A percentile compares a stretch with the other conserved stretches of the same genome.
Evolutionary conservation across 2,888 invertebrate species (phyloP).

Genomic region (Crioceris asparagi): DNA sequence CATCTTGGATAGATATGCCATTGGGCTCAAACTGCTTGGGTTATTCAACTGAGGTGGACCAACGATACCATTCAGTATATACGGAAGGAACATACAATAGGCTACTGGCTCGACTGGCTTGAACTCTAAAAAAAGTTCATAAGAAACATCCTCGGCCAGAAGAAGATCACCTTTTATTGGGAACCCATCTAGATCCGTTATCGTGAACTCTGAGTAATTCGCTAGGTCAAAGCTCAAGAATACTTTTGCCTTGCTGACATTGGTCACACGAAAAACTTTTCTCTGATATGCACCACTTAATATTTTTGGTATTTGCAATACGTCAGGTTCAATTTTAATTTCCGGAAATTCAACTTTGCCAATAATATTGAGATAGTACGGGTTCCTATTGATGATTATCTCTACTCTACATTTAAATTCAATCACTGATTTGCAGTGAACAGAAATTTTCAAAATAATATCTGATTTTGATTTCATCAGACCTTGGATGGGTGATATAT

Average conservation of each 20-base stretch:
- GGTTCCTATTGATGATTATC: conserved; percentile 26
- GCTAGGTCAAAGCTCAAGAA: conserved; percentile 29
- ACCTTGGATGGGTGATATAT: conserved; percentile 22
- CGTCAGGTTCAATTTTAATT: conserved; percentile 41
- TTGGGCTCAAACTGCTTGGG: conserved; percentile 15
- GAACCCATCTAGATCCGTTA: conserved; percentile 24
- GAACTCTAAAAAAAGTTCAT: conserved; percentile 35
- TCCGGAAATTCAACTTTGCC: conserved; percentile 45
- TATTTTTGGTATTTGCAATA: conserved; percentile 42
- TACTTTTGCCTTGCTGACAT: conserved; percentile 24
- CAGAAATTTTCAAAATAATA: conserved; percentile 21
- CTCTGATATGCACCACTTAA: conserved; percentile 28
- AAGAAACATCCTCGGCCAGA: conserved; percentile 25
- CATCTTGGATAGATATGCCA: too few species aligned
- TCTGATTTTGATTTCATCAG: conserved; percentile 21
- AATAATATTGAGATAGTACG: conserved; percentile 35
- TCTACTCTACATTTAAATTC: conserved; percentile 16
- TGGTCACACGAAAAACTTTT: conserved; percentile 27
- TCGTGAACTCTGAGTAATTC: conserved; percentile 32
- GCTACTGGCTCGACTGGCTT: conserved; percentile 37
- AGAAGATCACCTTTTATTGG: conserved; percentile 13
- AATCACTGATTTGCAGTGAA: conserved; percentile 16
- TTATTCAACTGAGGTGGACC: conserved; percentile 41
- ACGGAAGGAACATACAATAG: conserved; percentile 48
- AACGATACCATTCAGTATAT: conserved; percentile 46